Base-by-base conservation (phyloP, 2,113 vertebrate species). In the Leucopsar rothschildi region DNA sequence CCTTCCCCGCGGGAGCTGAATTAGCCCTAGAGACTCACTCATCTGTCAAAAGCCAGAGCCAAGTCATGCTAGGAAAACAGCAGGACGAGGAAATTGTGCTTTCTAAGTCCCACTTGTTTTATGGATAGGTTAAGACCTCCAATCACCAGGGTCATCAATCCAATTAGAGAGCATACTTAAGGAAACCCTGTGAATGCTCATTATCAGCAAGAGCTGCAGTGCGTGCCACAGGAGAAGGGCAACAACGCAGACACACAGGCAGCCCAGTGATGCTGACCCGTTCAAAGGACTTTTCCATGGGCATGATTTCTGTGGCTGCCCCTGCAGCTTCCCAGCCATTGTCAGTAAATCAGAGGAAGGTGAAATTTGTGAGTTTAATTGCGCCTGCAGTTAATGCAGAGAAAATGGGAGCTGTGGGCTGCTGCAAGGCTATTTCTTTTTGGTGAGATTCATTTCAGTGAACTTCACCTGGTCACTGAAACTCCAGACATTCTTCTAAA, bases 121-220 rank as follows among this genome's bases (percentile, higher is more conserved):
- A 83, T 76, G 82, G 80, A 60, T 88, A 93, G 80, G 94, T 92
- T 90, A 86, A 92, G 86, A 92, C 88, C 88, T 95, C 68, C 81
- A 86, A 70, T 94, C 91, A 80, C 66, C 63, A 37, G 92, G 72
- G 88, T 91, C 93, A 96, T 91, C 90, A 83, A 78, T 88, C 76
- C 71, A 93, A 91, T 96, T 95, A 96, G 76, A 95, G 71, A 95
- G 66, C 52, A 3, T 69, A 90, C 83, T 96, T 89, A 95, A 86
- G 0, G 0, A 85, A 96, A 63, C 15, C 66, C 78, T 63, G 81
- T 33, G 84, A 78, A 44, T 0, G 1, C 70, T 91, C 56, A 47
- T 90, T 90, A 92, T 55, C 55, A 83, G 70, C 50, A 55, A 50
- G 60, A 25, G 64, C 90, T 78, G 65, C 7, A 13, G 27, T 12